Evolutionary conservation across 2,888 invertebrate species (phyloP).

Genomic region (Thyatira batis): DNA sequence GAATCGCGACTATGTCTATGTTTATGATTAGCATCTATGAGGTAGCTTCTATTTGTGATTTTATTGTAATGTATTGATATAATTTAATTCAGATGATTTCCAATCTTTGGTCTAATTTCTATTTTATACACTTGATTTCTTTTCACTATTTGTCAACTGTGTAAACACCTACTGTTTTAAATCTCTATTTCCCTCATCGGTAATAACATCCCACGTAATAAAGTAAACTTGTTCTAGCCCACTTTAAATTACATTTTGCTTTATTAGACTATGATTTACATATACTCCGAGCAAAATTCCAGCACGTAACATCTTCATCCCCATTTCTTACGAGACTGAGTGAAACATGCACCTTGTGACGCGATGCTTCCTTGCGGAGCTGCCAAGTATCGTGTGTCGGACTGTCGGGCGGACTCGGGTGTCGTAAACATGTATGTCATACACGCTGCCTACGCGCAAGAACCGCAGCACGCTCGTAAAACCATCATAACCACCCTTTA

Average conservation of each 20-base stretch:
- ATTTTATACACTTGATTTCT: no score
- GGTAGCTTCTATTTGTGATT: no score
- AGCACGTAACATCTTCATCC: constrained; percentile 68
- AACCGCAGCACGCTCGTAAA: constrained; percentile 58
- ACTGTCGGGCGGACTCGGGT: constrained; percentile 59
- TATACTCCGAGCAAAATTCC: constrained; percentile 49
- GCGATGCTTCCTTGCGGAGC: constrained; percentile 59
- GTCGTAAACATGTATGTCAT: constrained; percentile 75
- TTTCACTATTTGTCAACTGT: background rate
- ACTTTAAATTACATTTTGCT: background rate
- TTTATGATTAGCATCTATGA: no score
- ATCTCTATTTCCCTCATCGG: background rate
- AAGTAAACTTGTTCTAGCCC: background rate
- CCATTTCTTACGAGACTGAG: constrained; percentile 57
- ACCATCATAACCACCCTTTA: constrained; percentile 55
- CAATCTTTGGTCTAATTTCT: no score
- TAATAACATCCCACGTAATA: background rate
- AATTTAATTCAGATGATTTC: no score
- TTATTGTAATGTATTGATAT: no score
- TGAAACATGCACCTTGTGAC: constrained; percentile 62
- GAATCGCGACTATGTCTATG: no score
- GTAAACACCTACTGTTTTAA: background rate
- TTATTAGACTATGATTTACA: constrained; percentile 8
- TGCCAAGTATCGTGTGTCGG: constrained; percentile 66
- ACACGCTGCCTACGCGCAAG: constrained; percentile 64